Percentiles rank a stretch among this genome's conserved stretches.
phyloP scores from a whole-genome alignment of 2,113 vertebrate genomes.

The Calyptommatus sinebrachiatus region DNA sequence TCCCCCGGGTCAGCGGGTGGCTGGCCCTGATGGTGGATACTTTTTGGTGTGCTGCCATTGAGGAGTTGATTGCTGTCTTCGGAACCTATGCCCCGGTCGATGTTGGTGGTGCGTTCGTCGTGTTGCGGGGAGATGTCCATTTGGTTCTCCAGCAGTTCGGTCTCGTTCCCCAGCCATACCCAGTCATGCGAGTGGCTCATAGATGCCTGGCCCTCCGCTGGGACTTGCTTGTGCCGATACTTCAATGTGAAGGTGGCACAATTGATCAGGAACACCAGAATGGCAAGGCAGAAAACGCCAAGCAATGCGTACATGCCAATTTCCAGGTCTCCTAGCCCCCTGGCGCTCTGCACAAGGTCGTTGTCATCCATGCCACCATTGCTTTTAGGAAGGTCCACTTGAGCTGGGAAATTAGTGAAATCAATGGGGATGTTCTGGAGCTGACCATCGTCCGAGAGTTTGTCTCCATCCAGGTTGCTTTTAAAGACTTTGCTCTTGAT shows the following conservation, averaged over 20 bases:
- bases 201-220: constrained; percentile 83
- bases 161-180: constrained; percentile 95
- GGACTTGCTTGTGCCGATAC: constrained; percentile 92
- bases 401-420: constrained; percentile 88
- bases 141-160: constrained; percentile 82
- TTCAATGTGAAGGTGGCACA: constrained; percentile 91
- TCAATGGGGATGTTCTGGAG: constrained; percentile 83
- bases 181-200: constrained; percentile 93
- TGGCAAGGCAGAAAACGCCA: constrained; percentile 95
- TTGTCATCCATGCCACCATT: constrained; percentile 70
- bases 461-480: constrained; percentile 70
- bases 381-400: constrained; percentile 81
- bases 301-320: constrained; percentile 96
- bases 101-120: constrained; percentile 82
- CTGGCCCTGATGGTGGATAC: constrained; percentile 75
- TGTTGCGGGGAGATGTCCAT: constrained; percentile 75
- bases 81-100: constrained; percentile 76
- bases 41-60: constrained; percentile 76
- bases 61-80: constrained; percentile 80
- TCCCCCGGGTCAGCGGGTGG: constrained; percentile 64
- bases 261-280: constrained; percentile 95
- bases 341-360: constrained; percentile 74
- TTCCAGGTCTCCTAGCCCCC: constrained; percentile 90
- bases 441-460: constrained; percentile 72
- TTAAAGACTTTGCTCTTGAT: constrained; percentile 64